Evolutionary conservation across 2,888 invertebrate species (phyloP).

Genomic region (Spodoptera exigua): DNA sequence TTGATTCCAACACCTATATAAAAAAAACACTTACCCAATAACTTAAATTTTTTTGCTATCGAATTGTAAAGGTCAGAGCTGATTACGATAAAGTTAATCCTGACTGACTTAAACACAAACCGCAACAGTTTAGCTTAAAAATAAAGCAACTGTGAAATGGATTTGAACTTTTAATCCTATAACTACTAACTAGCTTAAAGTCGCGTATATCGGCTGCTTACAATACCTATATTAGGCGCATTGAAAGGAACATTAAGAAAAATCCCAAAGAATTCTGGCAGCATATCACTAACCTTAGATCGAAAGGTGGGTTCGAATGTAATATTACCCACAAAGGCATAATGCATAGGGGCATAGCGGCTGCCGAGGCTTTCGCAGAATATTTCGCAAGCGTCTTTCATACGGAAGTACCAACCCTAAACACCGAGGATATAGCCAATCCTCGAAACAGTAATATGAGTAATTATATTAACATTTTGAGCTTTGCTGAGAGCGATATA

Average conservation of each 20-base stretch:
- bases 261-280: not conserved
- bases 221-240: not conserved
- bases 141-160: no score
- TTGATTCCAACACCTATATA: no score
- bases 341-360: not conserved
- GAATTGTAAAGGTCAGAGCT: no score
- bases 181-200: constrained; percentile 1
- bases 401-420: not conserved
- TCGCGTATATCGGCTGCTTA: not conserved
- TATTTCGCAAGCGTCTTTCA: constrained; percentile 17
- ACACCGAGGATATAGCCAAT: no score
- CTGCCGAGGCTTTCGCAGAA: constrained; percentile 9
- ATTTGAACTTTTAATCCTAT: no score
- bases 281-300: not conserved
- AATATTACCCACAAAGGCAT: not conserved
- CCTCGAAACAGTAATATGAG: not conserved
- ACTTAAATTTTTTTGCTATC: no score
- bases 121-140: no score
- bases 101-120: no score
- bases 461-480: no score
- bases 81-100: no score
- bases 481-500: not conserved
- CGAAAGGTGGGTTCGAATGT: not conserved
- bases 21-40: no score
- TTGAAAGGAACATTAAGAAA: not conserved